Evolutionary conservation across 2,888 invertebrate genomes (phyloP).

Genomic region (Drosophila ochracea): DNA sequence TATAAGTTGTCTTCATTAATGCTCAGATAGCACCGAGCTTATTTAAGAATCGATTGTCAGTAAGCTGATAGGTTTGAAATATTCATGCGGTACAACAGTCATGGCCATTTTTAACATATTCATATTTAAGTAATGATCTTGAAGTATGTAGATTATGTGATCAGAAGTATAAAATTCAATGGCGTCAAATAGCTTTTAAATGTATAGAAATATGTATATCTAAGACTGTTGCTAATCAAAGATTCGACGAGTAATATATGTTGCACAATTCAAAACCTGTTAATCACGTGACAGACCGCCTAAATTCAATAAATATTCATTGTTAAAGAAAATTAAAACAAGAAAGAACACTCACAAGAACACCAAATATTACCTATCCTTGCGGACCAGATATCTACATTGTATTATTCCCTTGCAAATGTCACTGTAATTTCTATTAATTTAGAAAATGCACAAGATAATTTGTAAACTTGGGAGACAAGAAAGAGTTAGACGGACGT

Average conservation of each 20-base stretch:
- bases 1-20: not conserved
- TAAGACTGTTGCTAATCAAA: not conserved
- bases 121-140: not conserved
- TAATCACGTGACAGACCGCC: conserved; percentile 19
- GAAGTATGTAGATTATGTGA: not conserved
- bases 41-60: not conserved
- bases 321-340: not conserved
- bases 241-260: not conserved
- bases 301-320: conserved; percentile 14
- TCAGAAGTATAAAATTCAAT: not conserved
- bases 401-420: not conserved
- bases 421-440: not conserved
- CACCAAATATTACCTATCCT: not conserved
- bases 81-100: not conserved
- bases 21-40: conserved; percentile 5
- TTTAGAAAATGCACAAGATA: not conserved
- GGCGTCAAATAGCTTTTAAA: not conserved
- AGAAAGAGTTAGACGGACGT: too few species aligned
- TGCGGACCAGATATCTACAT: not conserved
- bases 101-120: conserved; percentile 6
- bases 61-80: not conserved
- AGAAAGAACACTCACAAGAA: not conserved
- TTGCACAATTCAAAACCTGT: conserved; percentile 19
- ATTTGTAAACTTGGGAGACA: not conserved
- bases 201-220: not conserved